Base-by-base conservation (phyloP, 2,797 vertebrate species). In the Hypotaenidia philippensis region DNA sequence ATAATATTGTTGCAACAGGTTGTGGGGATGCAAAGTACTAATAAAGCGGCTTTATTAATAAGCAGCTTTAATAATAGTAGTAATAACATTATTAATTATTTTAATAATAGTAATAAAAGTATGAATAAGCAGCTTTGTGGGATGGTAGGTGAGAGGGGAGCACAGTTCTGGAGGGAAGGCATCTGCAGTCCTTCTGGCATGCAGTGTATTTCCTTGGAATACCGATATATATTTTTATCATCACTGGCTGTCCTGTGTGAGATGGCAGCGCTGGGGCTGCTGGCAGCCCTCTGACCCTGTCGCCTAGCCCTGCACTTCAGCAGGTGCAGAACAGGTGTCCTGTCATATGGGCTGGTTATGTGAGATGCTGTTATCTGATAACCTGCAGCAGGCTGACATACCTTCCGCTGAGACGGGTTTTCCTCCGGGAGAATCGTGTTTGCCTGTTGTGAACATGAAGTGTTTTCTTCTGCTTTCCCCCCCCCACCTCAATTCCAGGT, bases 401-500 rank as follows among this genome's bases (percentile, higher is more conserved):
- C 47, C 60, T 71, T 68, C 94, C 9, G 2, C 77, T 34, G 56
- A 12, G 9, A 3, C 32, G 11, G 26, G 4, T 8, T 70, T 20
- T 32, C 11, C 52, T 16, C 27, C 41, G 6, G 23, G 5, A 31
- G 14, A 65, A 41, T 26, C 31, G 20, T 14, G 15, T 82, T 44
- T 66, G 63, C 52, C 26, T 72, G 8, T 56, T 36, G 15, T 29
- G 31, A 72, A 38, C 8, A 1, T 23, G 19, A 91, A 52, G 5
- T 53, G 1, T 36, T n/a, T 17, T 20, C 26, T 3, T 13, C 19
- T 63, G 7, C n/a, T 22, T 7, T 11, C 17, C 7, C 5, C 4
- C 6, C 8, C 22, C 19, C 7, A 34, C 32, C 10, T 25, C 25
- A 8, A 56, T 52, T 32, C 4, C 91, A 98, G 98, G 97, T 98